A percentile compares a stretch with the other conserved stretches of the same genome.
Conservation (phyloP, 1,140 invertebrate genomes). For the Drosophila albomicans region DNA sequence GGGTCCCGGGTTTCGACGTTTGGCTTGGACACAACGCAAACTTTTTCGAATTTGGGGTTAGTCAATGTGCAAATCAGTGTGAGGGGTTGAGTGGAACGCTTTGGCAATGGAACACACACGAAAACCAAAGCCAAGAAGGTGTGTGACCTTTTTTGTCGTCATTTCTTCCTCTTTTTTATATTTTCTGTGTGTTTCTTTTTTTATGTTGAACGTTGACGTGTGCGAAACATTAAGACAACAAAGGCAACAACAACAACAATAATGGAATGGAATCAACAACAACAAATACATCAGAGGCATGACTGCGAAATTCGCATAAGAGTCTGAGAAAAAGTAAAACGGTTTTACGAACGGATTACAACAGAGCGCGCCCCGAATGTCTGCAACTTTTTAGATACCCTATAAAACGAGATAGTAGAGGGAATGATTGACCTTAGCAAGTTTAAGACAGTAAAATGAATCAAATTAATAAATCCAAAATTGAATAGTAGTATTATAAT, state of each 20-base stretch:
- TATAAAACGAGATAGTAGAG: neutral
- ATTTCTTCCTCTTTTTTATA: constrained; percentile 28
- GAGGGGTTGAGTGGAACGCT: constrained; percentile 31
- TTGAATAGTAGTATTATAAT: no score
- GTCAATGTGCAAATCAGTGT: constrained; percentile 45
- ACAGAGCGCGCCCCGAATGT: constrained; percentile 37
- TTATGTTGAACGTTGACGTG: constrained; percentile 61
- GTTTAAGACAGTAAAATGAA: no score
- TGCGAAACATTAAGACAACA: constrained; percentile 76
- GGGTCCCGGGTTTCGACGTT: constrained; percentile 2
- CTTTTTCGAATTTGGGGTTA: constrained; percentile 22
- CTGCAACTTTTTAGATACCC: constrained; percentile 21
- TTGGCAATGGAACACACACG: constrained; percentile 37
- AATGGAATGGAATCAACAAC: constrained; percentile 15
- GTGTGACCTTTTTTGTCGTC: constrained; percentile 69
- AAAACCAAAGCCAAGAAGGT: constrained; percentile 48
- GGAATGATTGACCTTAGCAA: neutral
- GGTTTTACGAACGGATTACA: constrained; percentile 67
- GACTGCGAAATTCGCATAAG: constrained; percentile 69
- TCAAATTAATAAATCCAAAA: no score
- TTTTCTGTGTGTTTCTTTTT: constrained; percentile 11
- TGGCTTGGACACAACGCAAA: neutral
- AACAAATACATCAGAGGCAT: constrained; percentile 28
- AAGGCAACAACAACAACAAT: constrained; percentile 48
- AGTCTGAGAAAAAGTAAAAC: constrained; percentile 65